Evolutionary conservation across 2,113 vertebrate species (phyloP), one percentile per base, ranked within the genome.

Genomic region (Diadophis punctatus): DNA sequence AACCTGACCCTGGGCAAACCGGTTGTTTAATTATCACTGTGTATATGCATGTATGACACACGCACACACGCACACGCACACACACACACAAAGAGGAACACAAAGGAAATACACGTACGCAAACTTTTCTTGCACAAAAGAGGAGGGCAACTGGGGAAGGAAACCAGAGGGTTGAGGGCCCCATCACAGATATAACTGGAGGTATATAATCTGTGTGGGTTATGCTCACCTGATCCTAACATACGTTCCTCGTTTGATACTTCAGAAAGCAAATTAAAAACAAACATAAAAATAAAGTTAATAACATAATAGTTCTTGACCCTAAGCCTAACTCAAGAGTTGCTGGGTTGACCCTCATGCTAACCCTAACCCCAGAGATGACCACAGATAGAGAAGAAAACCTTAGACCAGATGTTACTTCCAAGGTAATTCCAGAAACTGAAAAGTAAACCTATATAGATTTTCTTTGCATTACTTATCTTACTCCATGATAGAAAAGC

Each of bases 161-260:
- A 89, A 92, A 48, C 0, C 11, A 52, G 23, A 90, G 23, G 51
- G 49, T 58, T 18, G 11, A 9, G 63, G 80, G 90, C 46, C 2
- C 94, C 86, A 43, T 51, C 87, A 93, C 92, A 95, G 94, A 89
- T 51, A 93, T 74, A 90, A 85, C 6, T 84, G 90, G 74, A 95
- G 94, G 88, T 56, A 92, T 63, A 93, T 95, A 27, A 87, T 94
- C 88, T 93, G 93, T 94, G 93, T 95, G 5, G 56, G 91, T 86
- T 91, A 46, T 39, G 93, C 97, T 97, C 95, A 97, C 97, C 97
- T 96, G 93, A 96, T 96, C 94, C 93, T 96, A 93, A 96, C 95
- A 93, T 3, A 96, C 87, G 92, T 46, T 92, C 51, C 51, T 53
- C 23, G 34, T 89, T 97, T 96, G 93, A 94, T 0, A 3, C 96